Evolutionary conservation across 1,140 invertebrate genomes (phyloP), one percentile per base, ranked within the genome.

Genomic region (Choristoneura fumiferana): DNA sequence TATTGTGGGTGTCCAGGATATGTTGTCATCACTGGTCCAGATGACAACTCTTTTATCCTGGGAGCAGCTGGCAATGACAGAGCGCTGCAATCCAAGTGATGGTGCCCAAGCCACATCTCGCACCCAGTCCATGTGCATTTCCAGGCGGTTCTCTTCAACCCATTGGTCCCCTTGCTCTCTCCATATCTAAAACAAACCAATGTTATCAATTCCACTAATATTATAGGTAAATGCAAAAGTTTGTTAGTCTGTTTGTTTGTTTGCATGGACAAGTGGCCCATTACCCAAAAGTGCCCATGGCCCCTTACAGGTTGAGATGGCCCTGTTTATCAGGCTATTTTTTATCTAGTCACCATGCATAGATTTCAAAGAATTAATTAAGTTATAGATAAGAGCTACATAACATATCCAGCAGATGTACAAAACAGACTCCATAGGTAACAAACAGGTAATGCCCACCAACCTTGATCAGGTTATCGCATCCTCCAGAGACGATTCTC

Each of bases 41-140:
- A 99, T 95, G 6, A 99, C 95, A 0, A 99, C 97, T 60, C 96
- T 92, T 36, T 97, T 94, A 89, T 99, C 98, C 91, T 99, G 95
- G 1, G 95, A 99, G 89, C 98, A 99, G 40, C 96, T 98, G 0
- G 98, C 98, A 72, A 99, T 96, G 60, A 96, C 94, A 58, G 94
- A 95, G 60, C 94, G 92, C 1, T 95, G 93, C 18, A 97, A 90
- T 4, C 97, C 97, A 63, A 98, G 93, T 5, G 96, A 97, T 9
- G 98, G 98, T 12, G 98, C 97, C 98, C 98, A 99, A 5, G 98
- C 97, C 1, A 99, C 98, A 90, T 99, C 98, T 58, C 98, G 90
- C 9, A 99, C 97, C 98, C 98, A 99, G 90, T 99, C 98, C 62
- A 95, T 97, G 84, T 99, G 98, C 65, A 95, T 96, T 88, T 99